Evolutionary conservation across 1,140 invertebrate genomes (phyloP), one percentile per base, ranked within the genome.

Genomic region (Calosoma granatense): DNA sequence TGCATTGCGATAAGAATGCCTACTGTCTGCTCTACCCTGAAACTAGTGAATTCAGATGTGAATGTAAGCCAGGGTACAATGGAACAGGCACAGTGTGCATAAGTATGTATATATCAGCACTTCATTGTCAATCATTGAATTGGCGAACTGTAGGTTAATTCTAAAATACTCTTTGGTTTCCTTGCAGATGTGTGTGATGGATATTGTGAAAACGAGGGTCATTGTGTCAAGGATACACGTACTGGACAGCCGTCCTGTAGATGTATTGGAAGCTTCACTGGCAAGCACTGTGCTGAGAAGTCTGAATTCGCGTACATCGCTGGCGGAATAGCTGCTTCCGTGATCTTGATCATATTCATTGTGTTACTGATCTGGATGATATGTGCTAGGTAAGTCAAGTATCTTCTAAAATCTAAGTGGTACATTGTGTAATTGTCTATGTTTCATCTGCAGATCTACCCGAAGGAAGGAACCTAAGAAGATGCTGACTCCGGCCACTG

Each of bases 361-460:
- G 90, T 94, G 2, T 78, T 96, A 30, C 82, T 96, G 14, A 90
- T 96, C 54, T 96, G 93, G 92, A 96, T 96, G 93, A 96, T 96
- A 65, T 96, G 93, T 72, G 91, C 91, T 30, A 87, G 88, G 84
- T 88, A 70, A 67, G 59, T 36, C n/a, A 55, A 56, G 19, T 41
- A 51, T 56, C 4, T 47, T 54, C 14, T 26, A 56, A 54, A 26
- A 47, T 57, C 17, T 12, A 47, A 53, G 36, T 22, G 19, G 11
- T 26, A 22, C 17, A 39, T 51, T 53, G 14, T 22, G 6, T 30
- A 26, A 47, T 47, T 21, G 20, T 56, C 12, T 14, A 14, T 53
- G 26, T 30, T 63, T 60, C 56, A 62, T 59, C 58, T 66, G 54
- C 66, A 87, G 89, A 63, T 83, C 89, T 0, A 84, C 86, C 51